Evolutionary conservation across 2,113 vertebrate genomes (phyloP), one percentile per base, ranked within the genome.

Genomic region (Orientallactaga bullata): DNA sequence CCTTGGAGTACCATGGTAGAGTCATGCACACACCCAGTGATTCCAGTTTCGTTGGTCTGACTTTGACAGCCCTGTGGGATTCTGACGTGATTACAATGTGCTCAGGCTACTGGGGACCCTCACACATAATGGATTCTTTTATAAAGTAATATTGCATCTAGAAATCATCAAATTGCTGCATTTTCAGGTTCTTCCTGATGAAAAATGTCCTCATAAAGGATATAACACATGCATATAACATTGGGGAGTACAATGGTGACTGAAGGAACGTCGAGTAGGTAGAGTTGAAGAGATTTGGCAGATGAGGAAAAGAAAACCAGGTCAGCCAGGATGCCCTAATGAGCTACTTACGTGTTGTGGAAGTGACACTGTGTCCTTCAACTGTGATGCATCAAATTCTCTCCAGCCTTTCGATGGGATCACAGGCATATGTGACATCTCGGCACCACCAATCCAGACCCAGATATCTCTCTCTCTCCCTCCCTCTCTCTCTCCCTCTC

Each of bases 101-200:
- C 61, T 61, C 61, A 39, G 28, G 17, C 32, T n/a, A 20, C 65
- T 16, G 9, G 28, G 37, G 30, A 61, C 30, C 12, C 5, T 3
- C 23, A 85, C 2, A 16, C 3, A 32, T 16, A 82, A 63, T 16
- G 21, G 76, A 66, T 63, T 63, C 81, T 82, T 32, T 0, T 7
- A 35, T n/a, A 82, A 71, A 47, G 39, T 5, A 58, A 16, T 32
- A 16, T 2, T 42, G 23, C 24, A 32, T 21, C 11, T 84, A 24
- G 26, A 39, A 3, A 6, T n/a, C 12, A 18, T 18, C 47, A 30
- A 26, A 12, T 3, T n/a, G 10, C 21, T 63, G 1, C n/a, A 63
- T 28, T 47, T 81, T 92, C 63, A 68, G 18, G 69, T 73, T 76
- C 85, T 79, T 89, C 68, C 51, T 55, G 39, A 77, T 77, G 47